Conservation (phyloP, 2,113 vertebrate species). For the Erinaceus europaeus region DNA sequence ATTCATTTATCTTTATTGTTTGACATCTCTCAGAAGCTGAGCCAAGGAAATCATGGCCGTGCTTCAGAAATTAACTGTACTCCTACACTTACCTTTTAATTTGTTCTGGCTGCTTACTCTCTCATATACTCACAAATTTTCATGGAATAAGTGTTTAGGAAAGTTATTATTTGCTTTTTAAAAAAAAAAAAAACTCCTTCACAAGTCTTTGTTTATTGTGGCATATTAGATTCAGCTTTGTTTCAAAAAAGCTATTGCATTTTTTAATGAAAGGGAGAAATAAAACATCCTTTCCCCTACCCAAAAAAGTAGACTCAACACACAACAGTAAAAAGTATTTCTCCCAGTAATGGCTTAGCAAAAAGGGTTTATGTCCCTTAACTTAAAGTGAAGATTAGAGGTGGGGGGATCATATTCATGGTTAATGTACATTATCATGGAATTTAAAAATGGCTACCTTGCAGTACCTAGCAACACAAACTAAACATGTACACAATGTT, state of each 20-base stretch:
- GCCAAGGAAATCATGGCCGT: constrained; percentile 40
- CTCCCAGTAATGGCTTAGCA: neutral
- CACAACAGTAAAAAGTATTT: constrained; percentile 22
- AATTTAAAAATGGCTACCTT: constrained; percentile 7
- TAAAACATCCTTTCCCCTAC: constrained; percentile 27
- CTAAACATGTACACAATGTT: constrained; percentile 14
- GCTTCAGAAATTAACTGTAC: constrained; percentile 31
- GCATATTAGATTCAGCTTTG: constrained; percentile 21
- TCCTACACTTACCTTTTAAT: constrained; percentile 4
- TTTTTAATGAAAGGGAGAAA: constrained; percentile 48
- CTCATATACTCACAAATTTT: neutral
- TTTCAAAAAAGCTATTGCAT: constrained; percentile 27
- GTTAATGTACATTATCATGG: neutral
- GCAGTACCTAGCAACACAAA: constrained; percentile 10
- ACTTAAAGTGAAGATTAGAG: neutral
- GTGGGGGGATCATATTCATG: neutral
- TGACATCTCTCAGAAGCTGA: constrained; percentile 42
- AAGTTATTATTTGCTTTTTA: constrained; percentile 4
- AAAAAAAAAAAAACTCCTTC: neutral
- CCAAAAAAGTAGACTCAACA: constrained; percentile 4
- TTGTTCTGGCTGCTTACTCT: constrained; percentile 25
- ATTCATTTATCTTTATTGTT: constrained; percentile 62
- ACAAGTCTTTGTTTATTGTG: neutral
- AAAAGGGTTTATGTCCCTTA: constrained; percentile 5
- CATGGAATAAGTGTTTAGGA: constrained; percentile 5